Percentiles rank a stretch among this genome's conserved stretches.
phyloP scores from a whole-genome alignment of 2,113 vertebrate genomes.

The Calypte anna region DNA sequence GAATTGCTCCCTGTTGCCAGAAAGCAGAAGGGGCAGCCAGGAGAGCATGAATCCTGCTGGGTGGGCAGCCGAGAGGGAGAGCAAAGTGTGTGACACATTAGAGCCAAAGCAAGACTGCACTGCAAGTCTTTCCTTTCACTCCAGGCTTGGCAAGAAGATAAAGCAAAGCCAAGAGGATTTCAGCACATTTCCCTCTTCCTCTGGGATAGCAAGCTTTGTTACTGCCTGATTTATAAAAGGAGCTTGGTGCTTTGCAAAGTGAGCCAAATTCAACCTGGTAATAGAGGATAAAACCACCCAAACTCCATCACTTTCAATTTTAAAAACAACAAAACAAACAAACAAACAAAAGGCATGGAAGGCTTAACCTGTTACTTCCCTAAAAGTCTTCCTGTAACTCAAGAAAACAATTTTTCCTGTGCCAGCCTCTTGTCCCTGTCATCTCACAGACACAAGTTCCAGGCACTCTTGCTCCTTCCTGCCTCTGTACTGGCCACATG shows the following conservation, averaged over 20 bases:
- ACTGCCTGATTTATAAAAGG: constrained; percentile 1
- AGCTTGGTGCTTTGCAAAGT: neutral
- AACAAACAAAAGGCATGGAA: neutral
- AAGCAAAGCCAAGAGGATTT: neutral
- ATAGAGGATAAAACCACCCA: neutral
- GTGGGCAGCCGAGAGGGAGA: neutral
- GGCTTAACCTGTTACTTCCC: neutral
- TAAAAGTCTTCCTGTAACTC: too few species aligned
- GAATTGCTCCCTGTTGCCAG: neutral
- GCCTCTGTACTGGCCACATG: fast-evolving
- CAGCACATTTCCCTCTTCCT: neutral
- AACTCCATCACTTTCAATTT: neutral
- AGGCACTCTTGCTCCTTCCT: neutral
- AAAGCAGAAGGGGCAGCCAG: neutral
- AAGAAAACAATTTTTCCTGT: neutral
- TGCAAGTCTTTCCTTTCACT: neutral
- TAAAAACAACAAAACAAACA: constrained; percentile 6
- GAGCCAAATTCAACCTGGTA: neutral
- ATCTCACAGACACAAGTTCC: neutral
- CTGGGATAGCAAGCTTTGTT: constrained; percentile 1
- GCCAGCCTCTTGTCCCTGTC: neutral
- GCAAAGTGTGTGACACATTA: neutral
- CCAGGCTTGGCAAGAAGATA: constrained; percentile 8
- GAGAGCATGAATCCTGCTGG: neutral
- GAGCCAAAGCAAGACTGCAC: neutral